Evolutionary conservation across 2,888 invertebrate species (phyloP).

Genomic region (Calliopum simillimum): DNA sequence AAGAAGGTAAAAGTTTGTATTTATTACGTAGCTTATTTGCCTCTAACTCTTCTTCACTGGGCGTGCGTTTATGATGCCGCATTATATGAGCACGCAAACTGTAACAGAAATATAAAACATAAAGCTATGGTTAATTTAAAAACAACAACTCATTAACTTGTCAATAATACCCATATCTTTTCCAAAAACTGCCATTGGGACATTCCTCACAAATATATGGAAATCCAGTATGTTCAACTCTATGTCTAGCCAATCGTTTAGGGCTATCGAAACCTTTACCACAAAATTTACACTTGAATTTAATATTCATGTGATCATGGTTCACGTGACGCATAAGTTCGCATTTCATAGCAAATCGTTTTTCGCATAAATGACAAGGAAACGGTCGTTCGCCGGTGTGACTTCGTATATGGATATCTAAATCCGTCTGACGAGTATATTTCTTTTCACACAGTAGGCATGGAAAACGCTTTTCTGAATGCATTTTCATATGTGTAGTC

Average conservation of each 20-base stretch:
- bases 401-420: slow-evolving; percentile 39
- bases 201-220: no score
- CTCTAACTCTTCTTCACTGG: slow-evolving; percentile 20
- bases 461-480: slow-evolving; percentile 34
- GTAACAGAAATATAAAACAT: neutral
- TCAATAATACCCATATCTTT: slow-evolving; percentile 7
- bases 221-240: slow-evolving; percentile 45
- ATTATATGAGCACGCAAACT: slow-evolving; percentile 25
- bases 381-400: slow-evolving; percentile 43
- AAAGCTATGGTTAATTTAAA: no score
- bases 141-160: neutral
- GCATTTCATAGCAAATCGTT: slow-evolving; percentile 43
- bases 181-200: no score
- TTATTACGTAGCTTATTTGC: slow-evolving; percentile 19
- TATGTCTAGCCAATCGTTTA: slow-evolving; percentile 39
- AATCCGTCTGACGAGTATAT: slow-evolving; percentile 41
- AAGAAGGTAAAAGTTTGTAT: no score
- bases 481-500: slow-evolving; percentile 38
- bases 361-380: slow-evolving; percentile 44
- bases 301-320: slow-evolving; percentile 39
- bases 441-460: slow-evolving; percentile 41
- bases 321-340: slow-evolving; percentile 45
- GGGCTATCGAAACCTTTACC: slow-evolving; percentile 37
- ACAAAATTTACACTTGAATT: slow-evolving; percentile 41
- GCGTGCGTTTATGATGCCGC: slow-evolving; percentile 21